Conservation (phyloP, 2,888 invertebrate species). For the Muschampia plurimacula region DNA sequence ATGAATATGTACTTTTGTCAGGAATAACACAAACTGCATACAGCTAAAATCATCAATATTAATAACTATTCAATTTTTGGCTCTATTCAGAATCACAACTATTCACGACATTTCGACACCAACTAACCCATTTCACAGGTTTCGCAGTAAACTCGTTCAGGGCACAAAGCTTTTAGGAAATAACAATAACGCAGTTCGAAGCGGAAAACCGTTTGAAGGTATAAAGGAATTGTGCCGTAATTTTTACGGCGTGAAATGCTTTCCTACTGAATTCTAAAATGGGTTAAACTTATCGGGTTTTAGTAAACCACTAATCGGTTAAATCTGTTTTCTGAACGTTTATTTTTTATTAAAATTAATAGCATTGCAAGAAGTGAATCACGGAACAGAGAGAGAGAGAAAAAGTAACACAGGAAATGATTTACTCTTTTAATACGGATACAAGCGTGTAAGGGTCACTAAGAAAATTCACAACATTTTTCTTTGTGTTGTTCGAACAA, state of each 20-base stretch:
- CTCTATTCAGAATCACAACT: constrained; percentile 1
- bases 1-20: too few species aligned
- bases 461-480: too few species aligned
- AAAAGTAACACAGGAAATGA: too few species aligned
- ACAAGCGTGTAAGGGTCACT: too few species aligned
- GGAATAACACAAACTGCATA: too few species aligned
- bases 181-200: constrained; percentile 35
- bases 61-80: neutral
- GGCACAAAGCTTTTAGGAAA: constrained; percentile 37
- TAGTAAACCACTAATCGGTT: neutral
- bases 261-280: constrained; percentile 23
- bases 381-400: too few species aligned
- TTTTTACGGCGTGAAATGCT: constrained; percentile 29
- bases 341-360: neutral
- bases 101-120: constrained; percentile 15
- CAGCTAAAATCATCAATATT: neutral
- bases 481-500: too few species aligned
- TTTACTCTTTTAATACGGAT: too few species aligned
- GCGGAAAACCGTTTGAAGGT: constrained; percentile 38
- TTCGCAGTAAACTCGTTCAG: constrained; percentile 23
- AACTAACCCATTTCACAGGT: constrained; percentile 30
- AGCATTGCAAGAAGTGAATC: too few species aligned
- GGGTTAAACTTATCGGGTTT: constrained; percentile 12
- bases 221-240: constrained; percentile 32
- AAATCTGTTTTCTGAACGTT: neutral